Evolutionary conservation across 2,113 vertebrate species (phyloP), one percentile per base, ranked within the genome.

Genomic region (Chamaetylas fuelleborni): DNA sequence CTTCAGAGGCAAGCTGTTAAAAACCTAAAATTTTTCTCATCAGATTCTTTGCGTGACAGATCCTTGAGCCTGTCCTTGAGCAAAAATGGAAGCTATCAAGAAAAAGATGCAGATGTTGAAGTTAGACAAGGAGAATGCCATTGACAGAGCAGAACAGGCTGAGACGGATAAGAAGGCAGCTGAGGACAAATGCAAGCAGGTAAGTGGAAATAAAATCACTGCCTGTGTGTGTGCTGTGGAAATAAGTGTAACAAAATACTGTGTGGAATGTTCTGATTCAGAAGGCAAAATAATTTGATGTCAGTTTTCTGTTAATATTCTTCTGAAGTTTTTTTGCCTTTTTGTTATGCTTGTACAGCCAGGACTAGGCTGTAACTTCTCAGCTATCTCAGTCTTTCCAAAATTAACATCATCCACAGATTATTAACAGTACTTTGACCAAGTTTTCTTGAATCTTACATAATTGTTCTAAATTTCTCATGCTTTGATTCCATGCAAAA

Each of bases 31-130:
- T 31, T 74, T 69, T 36, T 31, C 45, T 38, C 38, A 36, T 38
- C 14, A 47, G 70, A 66, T 83, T 78, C 76, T 85, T 87, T 81
- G 64, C 0, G 9, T 2, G 4, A 81, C 8, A 94, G 51, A 66
- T 40, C 90, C 50, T 19, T 45, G 43, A 78, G 36, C 31, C 93
- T 57, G 19, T 58, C 62, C 86, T 62, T 53, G 10, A 56, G 81
- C 90, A 97, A 96, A 92, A 97, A 99, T 99, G 99, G 99, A 99
- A 94, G 99, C 99, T 92, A 99, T 99, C 97, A 99, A 99, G 98
- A 99, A 99, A 98, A 99, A 99, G 98, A 99, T 99, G 99, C 99
- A 99, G 98, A 99, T 99, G 99, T 97, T 99, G 95, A 99, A 99
- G 96, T 42, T 99, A 95, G 99, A 99, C 98, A 99, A 99, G 97